phyloP scores from a whole-genome alignment of 2,113 vertebrate genomes.

The Silurus meridionalis region DNA sequence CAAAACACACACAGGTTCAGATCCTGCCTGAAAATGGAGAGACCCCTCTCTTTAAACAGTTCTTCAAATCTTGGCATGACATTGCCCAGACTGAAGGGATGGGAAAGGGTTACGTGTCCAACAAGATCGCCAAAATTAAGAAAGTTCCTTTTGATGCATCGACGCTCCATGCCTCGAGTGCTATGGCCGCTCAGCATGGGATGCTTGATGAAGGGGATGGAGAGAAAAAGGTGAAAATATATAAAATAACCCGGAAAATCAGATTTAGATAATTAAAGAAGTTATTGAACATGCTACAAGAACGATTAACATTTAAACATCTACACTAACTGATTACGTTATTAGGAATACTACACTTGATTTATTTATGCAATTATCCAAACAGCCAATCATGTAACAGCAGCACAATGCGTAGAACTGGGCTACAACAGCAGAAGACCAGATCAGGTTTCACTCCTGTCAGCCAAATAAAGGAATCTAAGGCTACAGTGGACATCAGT shows the following conservation, averaged over 20 bases:
- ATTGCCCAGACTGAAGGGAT: conserved; percentile 79
- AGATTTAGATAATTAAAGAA: background rate
- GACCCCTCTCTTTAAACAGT: conserved; percentile 90
- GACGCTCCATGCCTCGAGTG: conserved; percentile 76
- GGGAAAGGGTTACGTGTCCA: conserved; percentile 77
- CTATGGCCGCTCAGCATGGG: conserved; percentile 88
- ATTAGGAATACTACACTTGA: background rate
- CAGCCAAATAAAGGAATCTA: background rate
- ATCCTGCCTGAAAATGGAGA: conserved; percentile 83
- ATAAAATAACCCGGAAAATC: background rate
- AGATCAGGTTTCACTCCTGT: background rate
- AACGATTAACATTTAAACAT: background rate
- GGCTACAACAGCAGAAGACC: background rate
- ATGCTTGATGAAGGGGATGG: conserved; percentile 85
- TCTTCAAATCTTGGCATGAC: conserved; percentile 87
- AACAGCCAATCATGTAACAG: background rate
- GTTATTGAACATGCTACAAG: background rate
- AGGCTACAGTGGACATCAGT: background rate
- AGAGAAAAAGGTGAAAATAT: conserved; percentile 73
- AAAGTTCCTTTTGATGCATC: conserved; percentile 82
- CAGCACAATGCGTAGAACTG: background rate
- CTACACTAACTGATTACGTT: background rate
- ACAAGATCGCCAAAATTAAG: conserved; percentile 81
- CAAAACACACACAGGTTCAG: conserved; percentile 83
- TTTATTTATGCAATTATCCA: background rate